Evolutionary conservation across 2,797 vertebrate genomes (phyloP).

Genomic region (Oophaga sylvatica): DNA sequence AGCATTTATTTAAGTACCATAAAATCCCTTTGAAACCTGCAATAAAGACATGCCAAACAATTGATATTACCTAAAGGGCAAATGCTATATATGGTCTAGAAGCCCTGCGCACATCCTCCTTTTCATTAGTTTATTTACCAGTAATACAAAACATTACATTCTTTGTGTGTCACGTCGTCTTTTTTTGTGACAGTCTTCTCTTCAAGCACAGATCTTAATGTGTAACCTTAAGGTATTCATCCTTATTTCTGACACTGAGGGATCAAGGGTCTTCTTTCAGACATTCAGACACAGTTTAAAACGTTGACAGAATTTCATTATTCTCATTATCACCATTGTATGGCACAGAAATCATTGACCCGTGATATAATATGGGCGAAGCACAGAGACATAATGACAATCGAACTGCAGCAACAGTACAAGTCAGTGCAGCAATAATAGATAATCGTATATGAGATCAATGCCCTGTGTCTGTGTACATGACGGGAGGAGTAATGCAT

Average conservation of each 20-base stretch:
- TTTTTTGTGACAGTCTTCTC: conserved; percentile 30
- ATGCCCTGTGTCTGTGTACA: conserved; percentile 20
- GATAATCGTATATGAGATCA: conserved; percentile 25
- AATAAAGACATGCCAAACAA: neutral
- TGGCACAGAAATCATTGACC: conserved; percentile 42
- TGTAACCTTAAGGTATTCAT: conserved; percentile 41
- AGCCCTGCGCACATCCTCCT: no score
- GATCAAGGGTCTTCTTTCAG: conserved; percentile 40
- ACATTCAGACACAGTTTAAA: conserved; percentile 24
- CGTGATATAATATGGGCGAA: conserved; percentile 33
- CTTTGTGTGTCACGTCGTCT: neutral
- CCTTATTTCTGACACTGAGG: neutral
- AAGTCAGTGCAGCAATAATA: conserved; percentile 20
- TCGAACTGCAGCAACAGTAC: conserved; percentile 22
- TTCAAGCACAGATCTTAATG: conserved; percentile 13
- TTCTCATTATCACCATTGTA: conserved; percentile 42
- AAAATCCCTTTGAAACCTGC: no score
- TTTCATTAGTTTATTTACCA: conserved; percentile 9
- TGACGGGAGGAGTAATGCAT: neutral
- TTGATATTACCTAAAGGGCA: neutral
- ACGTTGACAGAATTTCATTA: conserved; percentile 41
- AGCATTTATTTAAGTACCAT: no score
- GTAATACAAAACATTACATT: neutral
- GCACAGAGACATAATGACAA: conserved; percentile 28
- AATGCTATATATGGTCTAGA: neutral